A percentile compares a stretch with the other conserved stretches of the same genome.
These are phyloP conservation scores for Formica selysi DNA, from an alignment of 1,140 invertebrate genomes.

Conservation along the genomic window DNA sequence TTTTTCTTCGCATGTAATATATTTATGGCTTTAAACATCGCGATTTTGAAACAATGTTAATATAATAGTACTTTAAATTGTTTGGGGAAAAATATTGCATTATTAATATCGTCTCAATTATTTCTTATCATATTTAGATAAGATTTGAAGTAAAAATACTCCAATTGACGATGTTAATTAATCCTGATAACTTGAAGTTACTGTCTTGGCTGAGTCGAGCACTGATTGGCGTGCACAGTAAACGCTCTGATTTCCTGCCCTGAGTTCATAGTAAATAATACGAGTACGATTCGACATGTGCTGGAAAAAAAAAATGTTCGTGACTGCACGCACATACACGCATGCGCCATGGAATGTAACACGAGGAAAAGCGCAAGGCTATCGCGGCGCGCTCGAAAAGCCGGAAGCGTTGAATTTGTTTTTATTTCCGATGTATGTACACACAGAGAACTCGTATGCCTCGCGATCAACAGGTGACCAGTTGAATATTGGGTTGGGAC, in stretches of 20 bases:
- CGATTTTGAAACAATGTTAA: neutral
- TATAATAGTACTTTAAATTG: neutral
- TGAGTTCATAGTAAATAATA: neutral
- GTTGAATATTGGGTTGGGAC: slow-evolving; percentile 69
- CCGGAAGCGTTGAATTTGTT: slow-evolving; percentile 70
- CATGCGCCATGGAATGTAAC: neutral
- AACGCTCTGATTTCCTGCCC: neutral
- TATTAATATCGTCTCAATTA: neutral
- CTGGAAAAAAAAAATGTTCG: neutral
- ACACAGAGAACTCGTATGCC: slow-evolving; percentile 47
- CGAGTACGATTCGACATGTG: neutral
- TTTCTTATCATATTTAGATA: no score
- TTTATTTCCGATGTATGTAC: slow-evolving; percentile 65
- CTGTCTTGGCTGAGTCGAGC: neutral
- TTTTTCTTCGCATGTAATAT: no score
- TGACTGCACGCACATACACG: neutral
- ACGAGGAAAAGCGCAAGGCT: slow-evolving; percentile 28
- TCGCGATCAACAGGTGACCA: slow-evolving; percentile 74
- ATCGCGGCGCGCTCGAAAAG: slow-evolving; percentile 36
- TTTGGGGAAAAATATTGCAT: neutral
- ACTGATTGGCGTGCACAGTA: neutral
- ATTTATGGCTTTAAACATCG: neutral
- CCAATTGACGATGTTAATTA: neutral
- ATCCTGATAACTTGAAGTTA: neutral
- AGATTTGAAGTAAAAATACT: neutral